Evolutionary conservation across 1,140 invertebrate species (phyloP).

Genomic region (Drosophila serrata): DNA sequence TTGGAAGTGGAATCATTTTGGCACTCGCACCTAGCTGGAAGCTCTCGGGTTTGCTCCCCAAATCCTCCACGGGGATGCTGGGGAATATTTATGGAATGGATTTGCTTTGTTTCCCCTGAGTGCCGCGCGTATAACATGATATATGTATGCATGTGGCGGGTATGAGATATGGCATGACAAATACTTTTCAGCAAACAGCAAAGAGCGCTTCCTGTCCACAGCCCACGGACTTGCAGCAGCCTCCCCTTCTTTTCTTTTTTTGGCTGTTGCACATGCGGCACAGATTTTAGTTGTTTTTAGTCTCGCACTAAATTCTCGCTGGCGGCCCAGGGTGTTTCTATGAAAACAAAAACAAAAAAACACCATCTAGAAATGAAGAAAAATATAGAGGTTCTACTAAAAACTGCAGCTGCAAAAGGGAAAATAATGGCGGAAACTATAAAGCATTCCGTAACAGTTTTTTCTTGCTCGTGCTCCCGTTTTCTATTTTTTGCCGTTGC

Average conservation of each 20-base stretch:
- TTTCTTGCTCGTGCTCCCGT: conserved; percentile 48
- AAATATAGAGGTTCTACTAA: conserved; percentile 46
- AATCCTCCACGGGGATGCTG: background rate
- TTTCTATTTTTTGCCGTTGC: conserved; percentile 54
- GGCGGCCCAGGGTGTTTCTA: conserved; percentile 12
- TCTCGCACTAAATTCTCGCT: conserved; percentile 48
- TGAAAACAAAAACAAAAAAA: background rate
- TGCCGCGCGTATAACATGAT: conserved; percentile 42
- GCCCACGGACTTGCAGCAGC: conserved; percentile 13
- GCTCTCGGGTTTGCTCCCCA: background rate
- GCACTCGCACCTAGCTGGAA: conserved; percentile 17
- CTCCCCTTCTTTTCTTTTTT: too few species aligned
- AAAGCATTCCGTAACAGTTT: conserved; percentile 74
- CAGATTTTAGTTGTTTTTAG: conserved; percentile 60
- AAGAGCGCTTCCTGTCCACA: conserved; percentile 39
- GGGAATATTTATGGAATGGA: conserved; percentile 52
- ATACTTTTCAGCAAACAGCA: conserved; percentile 54
- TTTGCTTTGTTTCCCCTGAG: conserved; percentile 49
- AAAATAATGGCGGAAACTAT: conserved; percentile 72
- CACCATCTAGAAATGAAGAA: background rate
- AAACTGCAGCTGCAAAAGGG: conserved; percentile 56
- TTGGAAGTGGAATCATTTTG: conserved; percentile 30
- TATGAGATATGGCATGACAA: conserved; percentile 55
- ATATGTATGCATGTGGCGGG: conserved; percentile 42
- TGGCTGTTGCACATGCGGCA: conserved; percentile 58